Evolutionary conservation across 1,140 invertebrate genomes (phyloP).

Genomic region (Brachionus paranguensis): DNA sequence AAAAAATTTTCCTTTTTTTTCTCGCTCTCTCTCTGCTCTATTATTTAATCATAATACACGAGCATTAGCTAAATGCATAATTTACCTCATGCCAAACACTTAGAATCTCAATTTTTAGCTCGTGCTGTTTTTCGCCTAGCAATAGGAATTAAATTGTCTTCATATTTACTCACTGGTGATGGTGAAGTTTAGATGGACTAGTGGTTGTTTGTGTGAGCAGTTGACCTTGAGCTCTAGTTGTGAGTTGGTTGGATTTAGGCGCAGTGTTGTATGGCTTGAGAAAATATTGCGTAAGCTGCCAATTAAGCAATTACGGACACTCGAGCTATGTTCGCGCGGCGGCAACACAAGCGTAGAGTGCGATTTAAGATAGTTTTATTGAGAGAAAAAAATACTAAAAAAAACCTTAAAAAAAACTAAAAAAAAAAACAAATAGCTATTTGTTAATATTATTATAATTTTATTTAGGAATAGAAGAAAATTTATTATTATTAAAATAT

Average conservation of each 20-base stretch:
- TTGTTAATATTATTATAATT: conserved; percentile 22
- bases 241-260: background rate
- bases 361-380: background rate
- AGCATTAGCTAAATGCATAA: too few relatives aligned
- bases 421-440: background rate
- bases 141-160: too few relatives aligned
- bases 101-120: too few relatives aligned
- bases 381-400: background rate
- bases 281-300: background rate
- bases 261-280: background rate
- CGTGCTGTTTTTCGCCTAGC: too few relatives aligned
- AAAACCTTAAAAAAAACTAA: background rate
- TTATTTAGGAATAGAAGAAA: background rate
- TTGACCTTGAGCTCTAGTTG: background rate
- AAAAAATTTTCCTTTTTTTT: too few relatives aligned
- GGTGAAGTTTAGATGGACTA: too few relatives aligned
- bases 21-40: too few relatives aligned
- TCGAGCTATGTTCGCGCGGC: background rate
- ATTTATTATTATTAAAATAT: background rate
- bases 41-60: too few relatives aligned
- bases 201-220: background rate
- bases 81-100: too few relatives aligned
- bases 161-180: too few relatives aligned
- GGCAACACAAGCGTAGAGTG: background rate
- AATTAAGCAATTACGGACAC: background rate